A percentile compares a stretch with the other conserved stretches of the same genome.
Conservation (phyloP, 2,113 vertebrate genomes). For the Peromyscus polionotus region DNA sequence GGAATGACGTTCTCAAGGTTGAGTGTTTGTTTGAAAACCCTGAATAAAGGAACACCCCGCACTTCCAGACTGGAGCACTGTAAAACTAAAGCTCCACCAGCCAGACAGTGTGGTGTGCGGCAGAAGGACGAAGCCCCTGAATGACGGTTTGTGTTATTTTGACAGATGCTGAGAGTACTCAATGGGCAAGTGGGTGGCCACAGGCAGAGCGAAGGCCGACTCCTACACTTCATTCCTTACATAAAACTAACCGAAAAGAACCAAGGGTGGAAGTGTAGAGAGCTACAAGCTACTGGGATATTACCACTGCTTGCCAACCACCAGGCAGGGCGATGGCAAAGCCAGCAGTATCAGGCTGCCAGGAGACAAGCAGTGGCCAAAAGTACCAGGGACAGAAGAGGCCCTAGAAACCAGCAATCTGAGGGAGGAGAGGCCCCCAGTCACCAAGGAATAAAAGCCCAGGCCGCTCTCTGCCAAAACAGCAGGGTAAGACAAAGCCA, state of each 20-base stretch:
- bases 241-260: neutral
- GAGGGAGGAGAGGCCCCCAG: neutral
- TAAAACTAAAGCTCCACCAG: neutral
- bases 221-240: neutral
- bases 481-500: neutral
- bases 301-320: neutral
- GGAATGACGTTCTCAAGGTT: neutral
- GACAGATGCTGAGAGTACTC: neutral
- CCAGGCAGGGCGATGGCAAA: fast-evolving
- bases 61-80: neutral
- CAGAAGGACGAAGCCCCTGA: fast-evolving
- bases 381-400: neutral
- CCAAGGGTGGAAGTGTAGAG: neutral
- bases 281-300: neutral
- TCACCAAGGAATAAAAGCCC: neutral
- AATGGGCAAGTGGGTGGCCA: neutral
- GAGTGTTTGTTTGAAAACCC: neutral
- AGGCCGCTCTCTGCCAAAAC: conserved; percentile 29
- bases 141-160: fast-evolving
- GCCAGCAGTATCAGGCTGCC: neutral
- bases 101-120: fast-evolving
- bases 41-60: neutral
- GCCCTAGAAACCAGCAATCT: neutral
- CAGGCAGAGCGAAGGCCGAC: neutral
- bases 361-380: neutral